Base-by-base conservation (phyloP, 2,888 invertebrate species). In the Osedax frankpressi region DNA sequence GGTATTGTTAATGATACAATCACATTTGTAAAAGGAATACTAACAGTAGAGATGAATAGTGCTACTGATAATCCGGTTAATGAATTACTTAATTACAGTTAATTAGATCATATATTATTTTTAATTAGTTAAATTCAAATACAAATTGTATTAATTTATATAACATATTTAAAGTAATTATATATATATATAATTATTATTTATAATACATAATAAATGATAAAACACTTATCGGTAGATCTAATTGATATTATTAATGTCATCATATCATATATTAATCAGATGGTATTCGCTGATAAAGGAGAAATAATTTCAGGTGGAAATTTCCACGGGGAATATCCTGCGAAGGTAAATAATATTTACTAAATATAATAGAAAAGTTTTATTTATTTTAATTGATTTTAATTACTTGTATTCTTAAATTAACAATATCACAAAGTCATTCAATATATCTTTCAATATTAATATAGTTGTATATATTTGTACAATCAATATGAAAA, bases 311-410 rank as follows among this genome's bases (percentile, higher is more conserved):
- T 89, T 74, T 89, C 89, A 3, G 89, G 88, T 2, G 89, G 89
- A 68, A 89, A 89, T 81, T 89, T 89, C 81, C 89, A 89, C 79
- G 89, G 89, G 3, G 89, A 89, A 82, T 89, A 89, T 80, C 89
- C 89, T 2, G 89, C 89, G 11, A 89, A 89, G 83, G 87, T 86
- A 75, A 75, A 74, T 67, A 27, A 28, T 60, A 30, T 74, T 30
- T 44, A n/a, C n/a, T n/a, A n/a, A n/a, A n/a, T n/a, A n/a, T n/a
- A n/a, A n/a, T n/a, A n/a, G n/a, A n/a, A n/a, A n/a, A n/a, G n/a
- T n/a, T n/a, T n/a, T n/a, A n/a, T n/a, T n/a, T n/a, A n/a, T n/a
- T n/a, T n/a, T n/a, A n/a, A n/a, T n/a, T n/a, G n/a, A n/a, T n/a
- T n/a, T n/a, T n/a, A n/a, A n/a, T n/a, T n/a, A n/a, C n/a, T n/a